Base-by-base conservation (phyloP, 2,113 vertebrate species). In the Brachyhypopomus occidentalis region DNA sequence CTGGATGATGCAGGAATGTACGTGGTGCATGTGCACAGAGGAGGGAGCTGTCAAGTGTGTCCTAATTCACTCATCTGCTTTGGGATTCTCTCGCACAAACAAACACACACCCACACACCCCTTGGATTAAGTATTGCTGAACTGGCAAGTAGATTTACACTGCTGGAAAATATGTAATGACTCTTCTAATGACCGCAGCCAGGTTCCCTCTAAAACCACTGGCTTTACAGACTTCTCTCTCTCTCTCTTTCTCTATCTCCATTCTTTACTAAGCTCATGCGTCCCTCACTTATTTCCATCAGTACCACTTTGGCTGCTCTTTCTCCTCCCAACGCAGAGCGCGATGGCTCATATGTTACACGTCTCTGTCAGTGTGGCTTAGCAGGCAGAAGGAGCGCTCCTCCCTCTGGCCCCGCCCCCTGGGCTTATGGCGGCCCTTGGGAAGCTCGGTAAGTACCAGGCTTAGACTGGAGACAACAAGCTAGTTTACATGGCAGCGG, bases 121-220 rank as follows among this genome's bases (percentile, higher is more conserved):
- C 58, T 76, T 19, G 16, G 56, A 66, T 85, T 78, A 75, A 83
- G 74, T 84, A 56, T 64, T 8, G 83, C 38, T 1, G n/a, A 67
- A 20, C 75, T 85, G 84, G 82, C 63, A 36, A 87, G 85, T 86
- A 22, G 3, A 66, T 89, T 90, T 84, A 87, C 64, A 78, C 73
- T 48, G 41, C 72, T 85, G 63, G 84, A 84, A 52, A 12, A 75
- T 30, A 36, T 72, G 22, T 67, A 34, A 67, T 76, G 80, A 70
- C 19, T 34, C 52, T 27, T 81, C 36, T 60, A 69, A 70, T 58
- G 66, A 80, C 64, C 72, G 14, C 56, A 75, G 60, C 19, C 17
- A 23, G 63, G 45, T 22, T 67, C 64, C 41, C 25, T 67, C n/a
- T 60, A 62, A 76, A 83, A 38, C 55, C 9, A 2, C 20, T 25